phyloP scores from a whole-genome alignment of 2,797 vertebrate species.

The Acanthiza pusilla region DNA sequence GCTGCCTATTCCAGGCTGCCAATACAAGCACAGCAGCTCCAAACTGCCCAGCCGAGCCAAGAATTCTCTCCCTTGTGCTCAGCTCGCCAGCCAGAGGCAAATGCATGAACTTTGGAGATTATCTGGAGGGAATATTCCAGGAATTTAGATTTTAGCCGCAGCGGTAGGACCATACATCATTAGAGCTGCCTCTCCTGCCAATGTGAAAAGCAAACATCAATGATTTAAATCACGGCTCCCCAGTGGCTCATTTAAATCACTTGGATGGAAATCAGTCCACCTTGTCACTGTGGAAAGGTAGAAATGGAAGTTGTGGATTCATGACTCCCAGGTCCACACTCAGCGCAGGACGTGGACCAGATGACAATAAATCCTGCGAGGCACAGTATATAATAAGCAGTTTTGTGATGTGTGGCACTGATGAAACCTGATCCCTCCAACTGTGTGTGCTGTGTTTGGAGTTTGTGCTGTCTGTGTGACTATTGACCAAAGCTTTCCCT shows the following conservation, averaged over 20 bases:
- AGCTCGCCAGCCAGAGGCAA: slow-evolving; percentile 10
- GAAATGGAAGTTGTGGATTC: slow-evolving; percentile 22
- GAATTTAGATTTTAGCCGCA: slow-evolving; percentile 19
- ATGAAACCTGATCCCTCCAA: neutral
- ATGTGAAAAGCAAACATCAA: slow-evolving; percentile 40
- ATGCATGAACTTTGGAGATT: slow-evolving; percentile 39
- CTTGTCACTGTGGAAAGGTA: slow-evolving; percentile 15
- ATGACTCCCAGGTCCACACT: neutral
- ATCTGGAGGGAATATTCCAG: slow-evolving; percentile 37
- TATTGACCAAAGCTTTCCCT: neutral
- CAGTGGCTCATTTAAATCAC: slow-evolving; percentile 43
- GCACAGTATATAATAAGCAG: neutral
- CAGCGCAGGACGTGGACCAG: neutral
- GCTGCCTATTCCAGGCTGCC: slow-evolving; percentile 42
- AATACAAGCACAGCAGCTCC: slow-evolving; percentile 26
- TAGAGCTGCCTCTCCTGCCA: slow-evolving; percentile 44
- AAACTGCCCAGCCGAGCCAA: neutral
- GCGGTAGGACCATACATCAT: slow-evolving; percentile 30
- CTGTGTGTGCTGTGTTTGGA: neutral
- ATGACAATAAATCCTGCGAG: neutral
- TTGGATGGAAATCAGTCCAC: slow-evolving; percentile 43
- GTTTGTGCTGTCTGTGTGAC: neutral
- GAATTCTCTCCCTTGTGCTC: neutral
- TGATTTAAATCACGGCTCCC: slow-evolving; percentile 32
- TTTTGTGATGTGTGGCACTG: neutral